These are phyloP conservation scores for Acanthisitta chloris DNA, from an alignment of 2,113 vertebrate genomes.

Conservation along the genomic window DNA sequence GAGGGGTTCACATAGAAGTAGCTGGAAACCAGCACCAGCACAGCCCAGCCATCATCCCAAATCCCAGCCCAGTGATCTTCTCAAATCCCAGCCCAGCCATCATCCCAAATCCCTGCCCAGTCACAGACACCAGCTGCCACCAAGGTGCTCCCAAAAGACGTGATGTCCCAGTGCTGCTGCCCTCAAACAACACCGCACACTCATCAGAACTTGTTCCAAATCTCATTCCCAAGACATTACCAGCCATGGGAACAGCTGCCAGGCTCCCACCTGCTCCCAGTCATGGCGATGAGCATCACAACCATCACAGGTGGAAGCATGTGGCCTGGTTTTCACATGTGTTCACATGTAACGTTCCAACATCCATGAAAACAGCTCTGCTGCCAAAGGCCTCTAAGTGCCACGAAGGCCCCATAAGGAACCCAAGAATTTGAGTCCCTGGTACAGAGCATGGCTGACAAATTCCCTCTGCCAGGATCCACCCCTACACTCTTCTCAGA, in stretches of 20 bases:
- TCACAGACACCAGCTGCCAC: background rate
- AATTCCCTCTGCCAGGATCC: background rate
- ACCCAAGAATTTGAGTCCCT: background rate
- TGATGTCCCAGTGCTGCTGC: rapidly evolving
- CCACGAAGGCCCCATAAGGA: background rate
- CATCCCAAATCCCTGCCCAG: background rate
- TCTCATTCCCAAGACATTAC: rapidly evolving
- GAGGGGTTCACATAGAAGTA: background rate
- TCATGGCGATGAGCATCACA: too few relatives aligned
- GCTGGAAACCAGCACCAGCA: background rate
- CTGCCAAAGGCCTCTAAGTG: background rate
- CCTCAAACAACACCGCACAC: background rate
- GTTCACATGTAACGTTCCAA: rapidly evolving
- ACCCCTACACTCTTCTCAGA: background rate
- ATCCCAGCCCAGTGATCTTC: too few relatives aligned
- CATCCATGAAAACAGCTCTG: background rate
- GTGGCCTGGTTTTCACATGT: rapidly evolving
- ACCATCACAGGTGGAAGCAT: background rate
- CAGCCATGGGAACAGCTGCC: background rate
- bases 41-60: too few relatives aligned
- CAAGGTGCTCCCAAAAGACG: background rate
- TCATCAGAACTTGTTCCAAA: background rate
- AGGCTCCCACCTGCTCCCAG: background rate
- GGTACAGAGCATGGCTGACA: background rate
- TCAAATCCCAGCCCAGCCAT: too few relatives aligned